Conservation (phyloP, 2,888 invertebrate species). For the Carabus problematicus region DNA sequence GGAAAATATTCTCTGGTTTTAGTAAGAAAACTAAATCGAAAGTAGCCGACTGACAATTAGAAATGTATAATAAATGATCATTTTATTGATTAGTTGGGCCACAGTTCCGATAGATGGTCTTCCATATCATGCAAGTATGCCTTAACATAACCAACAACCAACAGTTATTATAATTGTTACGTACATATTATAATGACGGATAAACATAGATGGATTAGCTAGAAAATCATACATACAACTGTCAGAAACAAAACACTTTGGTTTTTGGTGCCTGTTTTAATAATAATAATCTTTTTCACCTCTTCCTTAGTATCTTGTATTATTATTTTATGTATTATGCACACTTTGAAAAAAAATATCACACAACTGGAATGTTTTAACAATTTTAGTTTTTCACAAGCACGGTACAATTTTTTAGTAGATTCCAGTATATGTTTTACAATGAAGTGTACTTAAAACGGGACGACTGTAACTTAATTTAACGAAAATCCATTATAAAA, state of each 20-base stretch:
- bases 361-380: too few relatives aligned
- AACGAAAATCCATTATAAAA: too few relatives aligned
- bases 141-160: slow-evolving; percentile 10
- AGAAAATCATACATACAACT: neutral
- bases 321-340: neutral
- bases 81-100: slow-evolving; percentile 15
- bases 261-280: neutral
- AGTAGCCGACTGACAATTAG: slow-evolving; percentile 29
- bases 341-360: too few relatives aligned
- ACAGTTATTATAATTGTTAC: too few relatives aligned
- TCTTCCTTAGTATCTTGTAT: neutral
- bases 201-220: neutral
- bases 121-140: slow-evolving; percentile 36
- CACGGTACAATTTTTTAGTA: too few relatives aligned
- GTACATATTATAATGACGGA: neutral
- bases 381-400: too few relatives aligned
- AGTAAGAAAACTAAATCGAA: slow-evolving; percentile 64
- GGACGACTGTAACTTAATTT: too few relatives aligned
- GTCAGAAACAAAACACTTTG: neutral
- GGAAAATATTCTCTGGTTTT: slow-evolving; percentile 69
- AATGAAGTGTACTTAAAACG: too few relatives aligned
- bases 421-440: too few relatives aligned
- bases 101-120: slow-evolving; percentile 21
- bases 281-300: neutral
- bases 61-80: neutral